A percentile compares a stretch with the other conserved stretches of the same genome.
These are phyloP conservation scores for Bombus turneri DNA, from an alignment of 1,140 invertebrate genomes.

Conservation along the genomic window DNA sequence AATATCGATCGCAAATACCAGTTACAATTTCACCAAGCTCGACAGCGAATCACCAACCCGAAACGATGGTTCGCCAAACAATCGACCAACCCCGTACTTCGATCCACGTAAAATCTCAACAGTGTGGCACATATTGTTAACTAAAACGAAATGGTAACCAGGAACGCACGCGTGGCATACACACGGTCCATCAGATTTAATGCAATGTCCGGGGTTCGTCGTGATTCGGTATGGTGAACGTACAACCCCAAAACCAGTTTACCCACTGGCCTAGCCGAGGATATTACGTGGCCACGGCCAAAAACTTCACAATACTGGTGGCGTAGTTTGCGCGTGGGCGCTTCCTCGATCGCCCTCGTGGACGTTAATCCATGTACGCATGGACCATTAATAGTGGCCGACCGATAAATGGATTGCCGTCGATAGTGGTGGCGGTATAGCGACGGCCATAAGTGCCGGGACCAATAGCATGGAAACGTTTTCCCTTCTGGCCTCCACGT, in stretches of 20 bases:
- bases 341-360: slow-evolving; percentile 11
- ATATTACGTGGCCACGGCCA: slow-evolving; percentile 37
- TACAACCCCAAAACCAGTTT: slow-evolving; percentile 46
- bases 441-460: slow-evolving; percentile 50
- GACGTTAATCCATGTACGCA: slow-evolving; percentile 66
- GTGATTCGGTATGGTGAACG: slow-evolving; percentile 26
- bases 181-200: slow-evolving; percentile 33
- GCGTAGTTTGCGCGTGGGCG: background rate
- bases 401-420: slow-evolving; percentile 65
- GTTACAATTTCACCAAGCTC: background rate
- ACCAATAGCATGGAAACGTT: slow-evolving; percentile 60
- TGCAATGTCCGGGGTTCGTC: slow-evolving; percentile 11
- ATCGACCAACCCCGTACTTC: background rate
- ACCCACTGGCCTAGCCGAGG: background rate
- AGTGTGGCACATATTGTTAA: background rate
- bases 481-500: slow-evolving; percentile 4
- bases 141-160: background rate
- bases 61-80: background rate
- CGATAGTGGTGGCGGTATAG: slow-evolving; percentile 49
- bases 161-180: background rate
- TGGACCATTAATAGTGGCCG: slow-evolving; percentile 64
- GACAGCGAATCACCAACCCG: background rate
- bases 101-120: background rate
- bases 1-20: slow-evolving; percentile 19
- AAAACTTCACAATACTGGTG: slow-evolving; percentile 48